Conservation (phyloP, 2,888 invertebrate genomes). For the Tipula unca region DNA sequence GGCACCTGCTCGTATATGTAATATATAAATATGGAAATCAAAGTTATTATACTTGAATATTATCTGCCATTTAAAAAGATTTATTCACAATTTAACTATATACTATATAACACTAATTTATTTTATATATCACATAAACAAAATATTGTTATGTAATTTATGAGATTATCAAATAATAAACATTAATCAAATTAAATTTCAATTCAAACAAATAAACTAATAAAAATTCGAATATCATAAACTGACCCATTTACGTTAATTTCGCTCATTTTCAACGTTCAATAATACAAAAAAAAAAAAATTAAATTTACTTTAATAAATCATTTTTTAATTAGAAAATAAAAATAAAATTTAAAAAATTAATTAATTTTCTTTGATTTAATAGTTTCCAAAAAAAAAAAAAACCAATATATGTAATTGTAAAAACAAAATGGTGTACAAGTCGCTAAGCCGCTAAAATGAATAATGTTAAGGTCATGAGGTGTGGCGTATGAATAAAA, state of each 20-base stretch:
- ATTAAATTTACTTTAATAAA: not conserved
- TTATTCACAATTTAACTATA: not conserved
- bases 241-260: not conserved
- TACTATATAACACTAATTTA: not conserved
- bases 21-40: not conserved
- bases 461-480: not conserved
- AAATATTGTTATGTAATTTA: not conserved
- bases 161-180: not conserved
- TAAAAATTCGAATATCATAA: not conserved
- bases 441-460: not conserved
- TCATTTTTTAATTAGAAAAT: not conserved
- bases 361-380: not conserved
- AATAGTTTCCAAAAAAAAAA: not conserved
- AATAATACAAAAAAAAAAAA: not conserved
- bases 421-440: not conserved
- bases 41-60: not conserved
- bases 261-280: not conserved
- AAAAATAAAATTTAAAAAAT: not conserved
- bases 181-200: slow-evolving; percentile 8
- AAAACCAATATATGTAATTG: not conserved
- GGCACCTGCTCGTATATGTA: too few relatives aligned
- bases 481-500: not conserved
- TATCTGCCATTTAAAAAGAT: not conserved
- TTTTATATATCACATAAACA: not conserved
- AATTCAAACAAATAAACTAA: not conserved